Conservation (phyloP, 2,888 invertebrate species). For the Dilophus febrilis region DNA sequence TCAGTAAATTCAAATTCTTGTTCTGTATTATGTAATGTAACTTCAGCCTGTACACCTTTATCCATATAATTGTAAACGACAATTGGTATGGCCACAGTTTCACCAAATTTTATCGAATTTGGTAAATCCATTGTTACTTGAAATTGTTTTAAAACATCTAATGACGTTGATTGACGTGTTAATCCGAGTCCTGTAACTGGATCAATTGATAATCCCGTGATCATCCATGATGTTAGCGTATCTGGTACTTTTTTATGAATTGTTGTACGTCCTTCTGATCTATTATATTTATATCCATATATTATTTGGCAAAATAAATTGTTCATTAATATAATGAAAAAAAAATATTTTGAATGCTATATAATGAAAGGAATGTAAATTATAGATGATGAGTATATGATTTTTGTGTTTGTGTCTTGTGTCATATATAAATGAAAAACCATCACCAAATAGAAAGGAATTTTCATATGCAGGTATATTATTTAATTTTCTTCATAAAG, state of each 20-base stretch:
- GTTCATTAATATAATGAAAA: too few relatives aligned
- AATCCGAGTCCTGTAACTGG: constrained; percentile 60
- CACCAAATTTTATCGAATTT: constrained; percentile 73
- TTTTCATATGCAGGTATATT: too few relatives aligned
- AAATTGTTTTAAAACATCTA: constrained; percentile 65
- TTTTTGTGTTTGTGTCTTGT: too few relatives aligned
- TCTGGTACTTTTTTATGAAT: constrained; percentile 53
- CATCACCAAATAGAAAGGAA: too few relatives aligned
- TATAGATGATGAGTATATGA: too few relatives aligned
- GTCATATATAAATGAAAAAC: too few relatives aligned
- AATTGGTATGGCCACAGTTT: constrained; percentile 74
- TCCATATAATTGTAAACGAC: constrained; percentile 79
- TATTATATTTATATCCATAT: too few relatives aligned
- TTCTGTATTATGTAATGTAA: constrained; percentile 67
- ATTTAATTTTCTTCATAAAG: too few relatives aligned
- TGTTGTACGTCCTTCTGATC: constrained; percentile 40
- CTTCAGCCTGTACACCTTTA: constrained; percentile 56
- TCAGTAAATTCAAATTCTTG: constrained; percentile 70
- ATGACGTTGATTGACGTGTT: constrained; percentile 43
- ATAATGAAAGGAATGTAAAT: too few relatives aligned
- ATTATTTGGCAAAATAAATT: too few relatives aligned
- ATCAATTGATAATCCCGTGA: constrained; percentile 69
- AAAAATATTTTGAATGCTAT: too few relatives aligned
- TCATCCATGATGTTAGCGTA: constrained; percentile 68
- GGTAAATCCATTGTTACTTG: constrained; percentile 77